Conservation (phyloP, 2,797 vertebrate genomes). For the Potorous gilbertii region DNA sequence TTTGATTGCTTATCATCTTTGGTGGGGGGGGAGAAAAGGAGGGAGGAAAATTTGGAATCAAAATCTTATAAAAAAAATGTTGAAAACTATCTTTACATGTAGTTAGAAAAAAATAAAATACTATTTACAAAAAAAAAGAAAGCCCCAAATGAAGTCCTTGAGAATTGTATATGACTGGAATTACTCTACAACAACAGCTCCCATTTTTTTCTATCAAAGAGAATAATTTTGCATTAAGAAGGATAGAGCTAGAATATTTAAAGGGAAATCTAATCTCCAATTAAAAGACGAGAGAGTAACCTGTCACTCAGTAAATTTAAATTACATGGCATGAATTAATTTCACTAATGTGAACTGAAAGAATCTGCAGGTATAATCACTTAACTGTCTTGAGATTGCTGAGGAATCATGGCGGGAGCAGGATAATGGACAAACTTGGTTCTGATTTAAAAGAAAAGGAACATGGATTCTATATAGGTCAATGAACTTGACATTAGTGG, state of each 20-base stretch:
- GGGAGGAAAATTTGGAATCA: no score
- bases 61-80: no score
- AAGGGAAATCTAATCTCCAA: neutral
- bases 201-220: neutral
- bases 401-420: neutral
- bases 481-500: neutral
- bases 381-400: neutral
- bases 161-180: no score
- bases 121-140: no score
- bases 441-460: neutral
- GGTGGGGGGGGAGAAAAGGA: no score
- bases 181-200: no score
- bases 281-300: neutral
- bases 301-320: neutral
- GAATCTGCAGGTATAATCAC: neutral
- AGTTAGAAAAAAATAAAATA: no score
- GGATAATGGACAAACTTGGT: neutral
- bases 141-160: no score
- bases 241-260: neutral
- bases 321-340: neutral
- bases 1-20: no score
- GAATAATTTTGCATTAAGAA: neutral
- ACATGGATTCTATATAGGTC: neutral
- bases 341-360: neutral
- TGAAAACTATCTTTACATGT: no score